Evolutionary conservation across 1,140 invertebrate species (phyloP).

Genomic region (Glossosoma conforme): DNA sequence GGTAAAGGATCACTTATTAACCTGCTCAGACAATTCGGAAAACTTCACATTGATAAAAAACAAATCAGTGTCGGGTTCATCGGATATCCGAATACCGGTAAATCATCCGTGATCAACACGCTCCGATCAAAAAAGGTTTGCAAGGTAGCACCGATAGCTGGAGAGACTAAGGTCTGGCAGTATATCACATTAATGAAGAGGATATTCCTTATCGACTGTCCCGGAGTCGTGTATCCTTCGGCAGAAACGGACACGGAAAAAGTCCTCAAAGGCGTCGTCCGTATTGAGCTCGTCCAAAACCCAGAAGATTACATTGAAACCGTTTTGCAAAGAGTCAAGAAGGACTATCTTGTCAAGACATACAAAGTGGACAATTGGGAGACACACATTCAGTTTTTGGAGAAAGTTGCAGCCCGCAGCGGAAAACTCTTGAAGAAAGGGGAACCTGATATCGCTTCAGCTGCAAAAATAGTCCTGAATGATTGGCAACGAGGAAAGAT

Average conservation of each 20-base stretch:
- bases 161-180: slow-evolving; percentile 99
- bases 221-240: slow-evolving; percentile 95
- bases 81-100: slow-evolving; percentile 98
- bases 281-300: slow-evolving; percentile 90
- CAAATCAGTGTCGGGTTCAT: slow-evolving; percentile 99
- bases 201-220: slow-evolving; percentile 98
- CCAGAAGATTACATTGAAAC: slow-evolving; percentile 92
- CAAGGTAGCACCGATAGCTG: slow-evolving; percentile 97
- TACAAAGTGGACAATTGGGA: slow-evolving; percentile 83
- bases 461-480: slow-evolving; percentile 94
- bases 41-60: slow-evolving; percentile 91
- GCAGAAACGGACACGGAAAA: slow-evolving; percentile 91
- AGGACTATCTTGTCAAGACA: slow-evolving; percentile 86
- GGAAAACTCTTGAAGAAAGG: slow-evolving; percentile 95
- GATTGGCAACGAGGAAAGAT: slow-evolving; percentile 98
- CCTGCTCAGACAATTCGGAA: slow-evolving; percentile 92
- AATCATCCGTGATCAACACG: slow-evolving; percentile 98
- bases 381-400: slow-evolving; percentile 83
- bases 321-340: slow-evolving; percentile 82
- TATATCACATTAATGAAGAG: slow-evolving; percentile 97
- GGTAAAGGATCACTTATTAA: slow-evolving; percentile 98
- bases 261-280: slow-evolving; percentile 91
- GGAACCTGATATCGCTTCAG: slow-evolving; percentile 85
- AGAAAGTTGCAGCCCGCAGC: slow-evolving; percentile 77
- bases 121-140: slow-evolving; percentile 92